phyloP scores from a whole-genome alignment of 2,113 vertebrate genomes.

The Engraulis encrasicolus region DNA sequence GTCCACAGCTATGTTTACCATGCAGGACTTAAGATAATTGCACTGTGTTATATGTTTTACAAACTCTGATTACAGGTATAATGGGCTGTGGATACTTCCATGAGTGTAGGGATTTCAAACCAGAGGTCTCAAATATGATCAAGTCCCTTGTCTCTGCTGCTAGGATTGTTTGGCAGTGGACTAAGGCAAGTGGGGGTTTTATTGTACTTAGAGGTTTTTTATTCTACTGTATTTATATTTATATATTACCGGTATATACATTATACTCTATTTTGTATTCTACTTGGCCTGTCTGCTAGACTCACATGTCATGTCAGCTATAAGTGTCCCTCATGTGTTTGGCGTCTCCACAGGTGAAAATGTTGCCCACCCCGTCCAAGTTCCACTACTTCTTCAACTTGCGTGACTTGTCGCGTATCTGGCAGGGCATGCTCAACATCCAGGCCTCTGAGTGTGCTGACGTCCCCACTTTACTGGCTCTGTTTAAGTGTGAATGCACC shows the following conservation, averaged over 20 bases:
- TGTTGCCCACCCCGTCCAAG: slow-evolving; percentile 89
- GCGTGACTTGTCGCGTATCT: slow-evolving; percentile 88
- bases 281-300: too few relatives aligned
- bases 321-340: slow-evolving; percentile 73
- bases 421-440: slow-evolving; percentile 88
- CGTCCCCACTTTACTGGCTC: slow-evolving; percentile 60
- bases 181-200: slow-evolving; percentile 84
- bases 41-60: background rate
- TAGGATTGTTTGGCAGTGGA: slow-evolving; percentile 85
- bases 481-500: slow-evolving; percentile 68
- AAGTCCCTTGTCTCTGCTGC: slow-evolving; percentile 73
- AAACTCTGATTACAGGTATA: slow-evolving; percentile 69
- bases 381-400: slow-evolving; percentile 92
- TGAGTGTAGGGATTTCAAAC: slow-evolving; percentile 74
- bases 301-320: background rate
- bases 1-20: background rate
- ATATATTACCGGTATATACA: too few relatives aligned
- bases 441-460: slow-evolving; percentile 78
- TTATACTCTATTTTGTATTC: too few relatives aligned
- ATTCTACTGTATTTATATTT: background rate
- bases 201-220: background rate
- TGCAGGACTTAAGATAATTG: background rate
- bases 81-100: slow-evolving; percentile 84
- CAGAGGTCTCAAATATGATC: slow-evolving; percentile 74
- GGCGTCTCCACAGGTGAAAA: slow-evolving; percentile 78